phyloP scores from a whole-genome alignment of 2,113 vertebrate species.

The Zosterops hypoxanthus region DNA sequence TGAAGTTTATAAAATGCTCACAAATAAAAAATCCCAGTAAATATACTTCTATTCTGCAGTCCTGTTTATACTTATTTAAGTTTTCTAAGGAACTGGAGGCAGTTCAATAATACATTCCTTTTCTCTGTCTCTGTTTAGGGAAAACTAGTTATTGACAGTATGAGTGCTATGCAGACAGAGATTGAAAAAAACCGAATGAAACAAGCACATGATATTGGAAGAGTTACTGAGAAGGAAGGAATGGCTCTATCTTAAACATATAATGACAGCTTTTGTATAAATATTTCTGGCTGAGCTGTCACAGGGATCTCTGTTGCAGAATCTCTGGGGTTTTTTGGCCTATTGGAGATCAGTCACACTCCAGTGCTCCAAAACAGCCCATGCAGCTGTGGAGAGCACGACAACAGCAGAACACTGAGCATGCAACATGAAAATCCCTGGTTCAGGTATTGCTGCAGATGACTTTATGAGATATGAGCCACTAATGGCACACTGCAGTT shows the following conservation, averaged over 20 bases:
- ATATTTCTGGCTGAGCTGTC: background rate
- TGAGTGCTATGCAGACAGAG: background rate
- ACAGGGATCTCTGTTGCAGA: background rate
- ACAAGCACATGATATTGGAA: background rate
- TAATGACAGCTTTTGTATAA: background rate
- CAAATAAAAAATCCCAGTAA: background rate
- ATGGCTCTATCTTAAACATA: background rate
- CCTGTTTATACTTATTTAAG: background rate
- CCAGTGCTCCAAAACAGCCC: background rate
- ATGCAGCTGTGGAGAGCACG: accelerated
- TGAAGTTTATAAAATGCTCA: background rate
- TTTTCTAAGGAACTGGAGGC: background rate
- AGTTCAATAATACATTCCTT: background rate
- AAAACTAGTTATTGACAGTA: background rate
- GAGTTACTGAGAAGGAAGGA: background rate
- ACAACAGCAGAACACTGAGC: background rate
- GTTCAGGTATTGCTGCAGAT: background rate
- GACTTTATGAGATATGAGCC: background rate
- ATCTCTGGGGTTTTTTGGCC: background rate
- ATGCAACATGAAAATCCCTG: background rate
- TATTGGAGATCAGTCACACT: background rate
- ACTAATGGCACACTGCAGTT: background rate
- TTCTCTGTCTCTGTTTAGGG: background rate
- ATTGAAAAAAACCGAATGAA: background rate
- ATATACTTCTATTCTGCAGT: background rate